phyloP scores from a whole-genome alignment of 2,888 invertebrate species.

The Amphiduros pacificus region DNA sequence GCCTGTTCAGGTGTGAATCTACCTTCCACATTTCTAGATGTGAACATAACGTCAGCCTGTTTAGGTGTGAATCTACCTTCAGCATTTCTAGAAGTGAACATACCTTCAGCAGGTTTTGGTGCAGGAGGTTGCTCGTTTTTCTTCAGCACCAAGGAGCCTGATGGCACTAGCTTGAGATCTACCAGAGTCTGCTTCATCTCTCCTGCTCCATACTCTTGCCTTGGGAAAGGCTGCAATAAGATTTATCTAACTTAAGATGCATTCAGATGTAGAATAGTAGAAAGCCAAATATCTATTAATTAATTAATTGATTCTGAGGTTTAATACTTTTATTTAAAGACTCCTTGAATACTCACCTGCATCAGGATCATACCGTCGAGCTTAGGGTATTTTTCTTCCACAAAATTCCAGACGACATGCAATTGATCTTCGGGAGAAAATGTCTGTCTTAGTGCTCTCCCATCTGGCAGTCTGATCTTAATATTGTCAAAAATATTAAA shows the following conservation, averaged over 20 bases:
- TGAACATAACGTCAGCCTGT: no score
- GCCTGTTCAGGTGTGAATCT: no score
- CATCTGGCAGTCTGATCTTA: conserved; percentile 47
- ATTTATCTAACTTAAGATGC: not conserved
- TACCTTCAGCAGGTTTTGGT: not conserved
- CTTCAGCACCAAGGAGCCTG: conserved; percentile 51
- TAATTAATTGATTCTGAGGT: no score
- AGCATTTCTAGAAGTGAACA: no score
- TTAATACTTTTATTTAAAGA: no score
- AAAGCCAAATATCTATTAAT: no score
- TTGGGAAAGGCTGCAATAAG: conserved; percentile 48
- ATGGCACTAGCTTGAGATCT: conserved; percentile 47
- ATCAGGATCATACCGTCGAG: conserved; percentile 31
- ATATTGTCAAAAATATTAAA: conserved; percentile 15
- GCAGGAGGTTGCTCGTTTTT: conserved; percentile 22
- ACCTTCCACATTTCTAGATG: no score
- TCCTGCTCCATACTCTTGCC: conserved; percentile 39
- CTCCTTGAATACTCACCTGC: no score
- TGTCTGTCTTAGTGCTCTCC: conserved; percentile 38
- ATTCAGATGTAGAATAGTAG: no score
- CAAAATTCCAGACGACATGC: conserved; percentile 40
- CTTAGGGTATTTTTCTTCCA: not conserved
- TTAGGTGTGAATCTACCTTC: no score
- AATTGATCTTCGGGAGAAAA: conserved; percentile 34
- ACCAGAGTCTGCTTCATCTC: conserved; percentile 38